phyloP scores from a whole-genome alignment of 1,140 invertebrate genomes.

The Ostrea edulis region DNA sequence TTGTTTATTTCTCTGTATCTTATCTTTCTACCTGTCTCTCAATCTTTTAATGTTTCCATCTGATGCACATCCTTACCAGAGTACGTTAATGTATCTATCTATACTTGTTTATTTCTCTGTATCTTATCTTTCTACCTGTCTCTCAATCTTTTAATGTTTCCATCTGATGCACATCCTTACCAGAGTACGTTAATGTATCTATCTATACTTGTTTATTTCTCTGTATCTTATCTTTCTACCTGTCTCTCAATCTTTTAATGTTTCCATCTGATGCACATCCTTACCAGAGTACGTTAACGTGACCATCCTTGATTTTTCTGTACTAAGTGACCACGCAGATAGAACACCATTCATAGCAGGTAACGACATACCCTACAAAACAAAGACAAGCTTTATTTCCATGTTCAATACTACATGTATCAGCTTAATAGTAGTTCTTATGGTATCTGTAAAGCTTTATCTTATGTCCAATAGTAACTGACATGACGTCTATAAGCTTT shows the following conservation, averaged over 20 bases:
- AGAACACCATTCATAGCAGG: conserved; percentile 35
- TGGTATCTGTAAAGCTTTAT: too few species aligned
- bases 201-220: neutral
- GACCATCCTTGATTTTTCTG: conserved; percentile 34
- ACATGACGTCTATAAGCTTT: too few species aligned
- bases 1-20: too few species aligned
- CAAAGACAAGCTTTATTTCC: neutral
- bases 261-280: neutral
- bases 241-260: too few species aligned
- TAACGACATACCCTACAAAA: conserved; percentile 6
- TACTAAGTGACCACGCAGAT: neutral
- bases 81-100: conserved; percentile 1
- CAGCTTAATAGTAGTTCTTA: too few species aligned
- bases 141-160: neutral
- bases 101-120: neutral
- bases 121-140: neutral
- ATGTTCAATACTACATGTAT: too few species aligned
- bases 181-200: neutral
- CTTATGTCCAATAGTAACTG: too few species aligned
- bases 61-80: neutral
- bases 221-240: too few species aligned
- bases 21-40: too few species aligned
- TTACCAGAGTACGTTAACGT: neutral
- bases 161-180: neutral
- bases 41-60: neutral